A percentile compares a stretch with the other conserved stretches of the same genome.
Conservation (phyloP, 2,797 vertebrate genomes). For the Tokudaia tokunoshimensis region DNA sequence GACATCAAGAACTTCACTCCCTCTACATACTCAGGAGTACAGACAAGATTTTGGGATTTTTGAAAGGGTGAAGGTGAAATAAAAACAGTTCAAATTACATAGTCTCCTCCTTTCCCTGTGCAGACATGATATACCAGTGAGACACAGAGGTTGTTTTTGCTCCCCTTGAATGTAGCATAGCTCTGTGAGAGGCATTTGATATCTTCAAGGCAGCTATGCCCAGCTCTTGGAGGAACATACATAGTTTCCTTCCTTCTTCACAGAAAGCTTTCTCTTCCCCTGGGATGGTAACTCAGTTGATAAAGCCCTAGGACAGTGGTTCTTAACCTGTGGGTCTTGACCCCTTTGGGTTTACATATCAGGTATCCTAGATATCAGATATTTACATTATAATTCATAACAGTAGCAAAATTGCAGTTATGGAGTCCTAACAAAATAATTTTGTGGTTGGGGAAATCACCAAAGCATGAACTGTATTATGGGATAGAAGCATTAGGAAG, state of each 20-base stretch:
- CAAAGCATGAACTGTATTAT: neutral
- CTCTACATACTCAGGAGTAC: neutral
- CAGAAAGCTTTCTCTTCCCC: neutral
- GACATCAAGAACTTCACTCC: neutral
- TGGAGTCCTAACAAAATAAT: neutral
- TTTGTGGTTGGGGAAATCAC: neutral
- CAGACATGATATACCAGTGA: neutral
- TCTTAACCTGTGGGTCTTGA: neutral
- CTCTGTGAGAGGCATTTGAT: neutral
- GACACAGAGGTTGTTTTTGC: neutral
- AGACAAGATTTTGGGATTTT: neutral
- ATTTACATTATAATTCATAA: neutral
- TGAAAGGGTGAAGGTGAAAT: neutral
- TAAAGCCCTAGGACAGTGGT: neutral
- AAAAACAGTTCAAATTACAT: neutral
- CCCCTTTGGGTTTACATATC: neutral
- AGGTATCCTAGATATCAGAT: neutral
- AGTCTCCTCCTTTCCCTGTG: neutral
- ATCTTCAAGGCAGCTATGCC: neutral
- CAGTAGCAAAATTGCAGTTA: neutral
- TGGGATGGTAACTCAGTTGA: neutral
- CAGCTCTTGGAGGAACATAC: neutral
- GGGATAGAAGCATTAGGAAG: neutral
- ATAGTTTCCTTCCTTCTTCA: conserved; percentile 31
- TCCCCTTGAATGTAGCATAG: neutral